These are phyloP conservation scores for Trichopoda pennipes DNA, from an alignment of 2,888 invertebrate species.

Conservation along the genomic window DNA sequence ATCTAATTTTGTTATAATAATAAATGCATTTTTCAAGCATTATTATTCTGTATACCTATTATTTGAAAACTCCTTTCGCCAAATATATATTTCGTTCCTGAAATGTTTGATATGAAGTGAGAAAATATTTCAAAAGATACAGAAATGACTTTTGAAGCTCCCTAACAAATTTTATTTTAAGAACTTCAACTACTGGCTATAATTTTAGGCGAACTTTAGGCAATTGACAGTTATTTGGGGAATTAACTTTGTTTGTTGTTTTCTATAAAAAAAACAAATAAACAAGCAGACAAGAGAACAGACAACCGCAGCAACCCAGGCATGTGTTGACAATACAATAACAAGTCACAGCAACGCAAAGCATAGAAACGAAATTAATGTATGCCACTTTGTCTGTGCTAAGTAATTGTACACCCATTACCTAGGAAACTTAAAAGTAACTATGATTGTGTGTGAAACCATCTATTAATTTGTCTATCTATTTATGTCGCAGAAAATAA, in stretches of 20 bases:
- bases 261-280: not conserved
- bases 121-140: no score
- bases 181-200: no score
- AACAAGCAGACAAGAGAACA: constrained; percentile 1
- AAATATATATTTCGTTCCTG: no score
- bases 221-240: not conserved
- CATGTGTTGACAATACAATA: constrained; percentile 44
- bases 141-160: no score
- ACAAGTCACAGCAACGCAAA: constrained; percentile 16
- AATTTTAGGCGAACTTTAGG: no score
- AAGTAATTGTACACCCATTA: not conserved
- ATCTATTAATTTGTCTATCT: constrained; percentile 7
- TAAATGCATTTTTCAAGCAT: no score
- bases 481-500: constrained; percentile 10
- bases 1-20: no score
- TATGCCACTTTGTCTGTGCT: not conserved
- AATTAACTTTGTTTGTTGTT: not conserved
- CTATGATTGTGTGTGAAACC: constrained; percentile 10
- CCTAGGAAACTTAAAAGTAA: constrained; percentile 31
- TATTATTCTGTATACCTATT: no score
- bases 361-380: no score
- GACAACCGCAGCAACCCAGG: constrained; percentile 15
- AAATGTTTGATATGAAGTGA: no score
- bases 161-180: no score
- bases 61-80: no score